phyloP scores from a whole-genome alignment of 2,888 invertebrate genomes.

The Synergus umbraculus region DNA sequence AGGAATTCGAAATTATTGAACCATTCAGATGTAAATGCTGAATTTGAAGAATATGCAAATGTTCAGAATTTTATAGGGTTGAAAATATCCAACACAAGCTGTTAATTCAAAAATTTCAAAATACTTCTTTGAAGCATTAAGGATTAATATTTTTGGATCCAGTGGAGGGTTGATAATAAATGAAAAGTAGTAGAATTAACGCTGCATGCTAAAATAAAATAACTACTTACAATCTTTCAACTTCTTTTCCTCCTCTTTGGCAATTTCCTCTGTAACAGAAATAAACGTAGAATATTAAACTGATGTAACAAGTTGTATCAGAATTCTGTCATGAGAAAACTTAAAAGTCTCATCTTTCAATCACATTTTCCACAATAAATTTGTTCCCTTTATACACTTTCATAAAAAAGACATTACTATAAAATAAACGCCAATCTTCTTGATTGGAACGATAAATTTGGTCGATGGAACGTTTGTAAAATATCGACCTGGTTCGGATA shows the following conservation, averaged over 20 bases:
- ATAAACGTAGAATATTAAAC: not conserved
- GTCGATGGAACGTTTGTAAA: not conserved
- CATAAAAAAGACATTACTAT: not conserved
- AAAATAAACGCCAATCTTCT: not conserved
- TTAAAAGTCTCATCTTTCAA: not conserved
- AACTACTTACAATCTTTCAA: not conserved
- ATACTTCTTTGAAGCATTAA: too few relatives aligned
- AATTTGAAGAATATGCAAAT: not conserved
- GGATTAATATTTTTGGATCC: not conserved
- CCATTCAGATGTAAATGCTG: not conserved
- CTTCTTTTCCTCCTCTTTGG: constrained; percentile 18
- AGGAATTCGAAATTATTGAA: not conserved
- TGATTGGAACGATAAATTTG: constrained; percentile 16
- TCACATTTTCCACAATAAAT: not conserved
- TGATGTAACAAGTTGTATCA: not conserved
- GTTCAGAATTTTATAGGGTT: too few relatives aligned
- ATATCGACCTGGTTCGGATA: constrained; percentile 25
- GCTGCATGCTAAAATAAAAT: not conserved
- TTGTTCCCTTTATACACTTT: not conserved
- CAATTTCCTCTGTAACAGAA: constrained; percentile 59
- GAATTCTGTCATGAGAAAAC: not conserved
- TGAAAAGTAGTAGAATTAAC: not conserved
- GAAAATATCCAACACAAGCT: too few relatives aligned
- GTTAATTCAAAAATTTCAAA: too few relatives aligned
- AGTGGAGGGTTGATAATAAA: not conserved